These are phyloP conservation scores for Tenthredo notha DNA, from an alignment of 2,888 invertebrate genomes.

Conservation along the genomic window DNA sequence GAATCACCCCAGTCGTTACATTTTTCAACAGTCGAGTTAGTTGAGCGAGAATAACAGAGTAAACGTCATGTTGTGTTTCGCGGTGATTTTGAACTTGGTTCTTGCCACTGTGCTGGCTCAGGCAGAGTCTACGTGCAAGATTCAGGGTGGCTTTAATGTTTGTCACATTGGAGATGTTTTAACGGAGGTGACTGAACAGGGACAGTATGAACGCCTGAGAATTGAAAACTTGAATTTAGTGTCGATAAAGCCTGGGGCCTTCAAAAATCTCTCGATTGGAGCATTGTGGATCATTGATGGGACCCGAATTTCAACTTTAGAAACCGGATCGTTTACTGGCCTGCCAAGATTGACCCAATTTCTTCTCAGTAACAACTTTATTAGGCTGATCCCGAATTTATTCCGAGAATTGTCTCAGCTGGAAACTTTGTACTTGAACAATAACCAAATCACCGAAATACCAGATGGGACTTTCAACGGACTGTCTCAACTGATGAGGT, in stretches of 20 bases:
- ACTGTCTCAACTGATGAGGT: background rate
- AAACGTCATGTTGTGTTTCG: constrained; percentile 7
- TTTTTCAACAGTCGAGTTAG: background rate
- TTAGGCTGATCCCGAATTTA: background rate
- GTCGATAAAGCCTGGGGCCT: constrained; percentile 13
- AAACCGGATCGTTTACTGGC: constrained; percentile 5
- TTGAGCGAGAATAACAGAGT: background rate
- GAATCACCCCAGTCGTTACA: background rate
- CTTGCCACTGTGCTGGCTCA: background rate
- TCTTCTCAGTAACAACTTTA: background rate
- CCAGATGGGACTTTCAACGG: constrained; percentile 29
- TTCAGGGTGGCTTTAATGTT: background rate
- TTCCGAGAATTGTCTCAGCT: background rate
- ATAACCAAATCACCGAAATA: background rate
- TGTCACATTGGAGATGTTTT: constrained; percentile 13
- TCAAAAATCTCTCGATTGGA: background rate
- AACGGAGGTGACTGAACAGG: background rate
- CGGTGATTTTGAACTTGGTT: background rate
- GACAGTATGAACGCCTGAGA: background rate
- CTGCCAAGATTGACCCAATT: background rate
- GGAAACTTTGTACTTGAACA: background rate
- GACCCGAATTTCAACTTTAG: background rate
- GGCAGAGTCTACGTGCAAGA: background rate
- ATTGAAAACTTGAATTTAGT: background rate
- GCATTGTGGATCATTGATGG: background rate